Base-by-base conservation (phyloP, 2,888 invertebrate species). In the Cryptus viduatorius region DNA sequence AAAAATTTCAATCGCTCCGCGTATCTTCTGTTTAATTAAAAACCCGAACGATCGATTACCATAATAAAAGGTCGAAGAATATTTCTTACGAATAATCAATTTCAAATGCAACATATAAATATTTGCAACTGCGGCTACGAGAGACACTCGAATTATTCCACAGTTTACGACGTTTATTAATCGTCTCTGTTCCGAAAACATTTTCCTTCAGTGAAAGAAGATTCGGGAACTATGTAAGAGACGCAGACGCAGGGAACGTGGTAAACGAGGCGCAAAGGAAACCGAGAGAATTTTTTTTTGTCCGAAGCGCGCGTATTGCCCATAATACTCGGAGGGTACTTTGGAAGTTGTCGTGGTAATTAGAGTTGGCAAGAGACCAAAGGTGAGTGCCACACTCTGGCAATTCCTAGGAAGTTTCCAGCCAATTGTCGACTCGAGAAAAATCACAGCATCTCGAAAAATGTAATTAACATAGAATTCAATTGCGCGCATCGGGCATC, bases 351-450 rank as follows among this genome's bases (percentile, higher is more conserved):
- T 19, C 19, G 7, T 10, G 56, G 24, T 12, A 56, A 56, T 24
- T 56, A 56, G 56, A 12, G 24, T 24, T 56, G 24, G 56, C 56
- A 19, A 24, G 56, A 56, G 56, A 56, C 56, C 56, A 56, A 56
- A 56, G 19, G 56, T 24, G 56, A 24, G 56, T 19, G 53, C 53
- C 53, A 8, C 53, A 16, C 16, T 19, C 53, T 24, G 24, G 24
- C 19, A 10, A 24, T 16, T 56, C 24, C 37, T 0, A 19, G 12
- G 24, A 56, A 24, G 37, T 37, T 10, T 56, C 19, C 56, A 24
- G 24, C 10, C 10, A 56, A 24, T 56, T 56, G 12, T 56, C 56
- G 56, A 24, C 10, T 10, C 24, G 12, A 10, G 53, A 56, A 10
- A 56, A 8, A 24, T 10, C 56, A 24, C 56, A 4, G 24, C 19